These are phyloP conservation scores for Malurus elegans DNA, from an alignment of 2,113 vertebrate species.

Conservation along the genomic window DNA sequence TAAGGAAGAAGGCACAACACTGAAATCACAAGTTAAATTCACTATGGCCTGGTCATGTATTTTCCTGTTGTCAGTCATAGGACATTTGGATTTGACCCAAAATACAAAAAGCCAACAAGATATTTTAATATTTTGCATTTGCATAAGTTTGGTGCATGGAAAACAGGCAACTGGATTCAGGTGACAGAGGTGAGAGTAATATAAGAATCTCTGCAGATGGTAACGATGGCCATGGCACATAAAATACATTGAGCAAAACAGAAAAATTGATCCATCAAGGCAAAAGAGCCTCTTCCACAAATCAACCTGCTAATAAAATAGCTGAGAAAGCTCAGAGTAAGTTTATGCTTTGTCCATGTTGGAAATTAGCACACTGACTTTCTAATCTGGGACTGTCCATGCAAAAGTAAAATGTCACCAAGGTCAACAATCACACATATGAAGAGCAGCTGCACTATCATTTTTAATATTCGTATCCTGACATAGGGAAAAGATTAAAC, in stretches of 20 bases:
- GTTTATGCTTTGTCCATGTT: background rate
- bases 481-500: background rate
- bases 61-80: background rate
- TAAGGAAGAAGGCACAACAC: background rate
- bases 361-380: background rate
- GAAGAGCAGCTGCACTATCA: background rate
- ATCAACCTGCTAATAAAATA: background rate
- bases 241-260: background rate
- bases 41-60: background rate
- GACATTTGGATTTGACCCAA: background rate
- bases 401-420: background rate
- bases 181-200: background rate
- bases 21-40: background rate
- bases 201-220: background rate
- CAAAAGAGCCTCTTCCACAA: background rate
- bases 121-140: background rate
- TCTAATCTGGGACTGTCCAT: background rate
- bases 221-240: fast-evolving
- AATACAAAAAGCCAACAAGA: background rate
- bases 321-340: background rate
- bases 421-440: background rate
- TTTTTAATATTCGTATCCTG: background rate
- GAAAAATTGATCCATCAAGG: background rate
- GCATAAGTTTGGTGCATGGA: background rate
- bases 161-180: background rate